phyloP scores from a whole-genome alignment of 2,113 vertebrate species.

The Platichthys flesus region DNA sequence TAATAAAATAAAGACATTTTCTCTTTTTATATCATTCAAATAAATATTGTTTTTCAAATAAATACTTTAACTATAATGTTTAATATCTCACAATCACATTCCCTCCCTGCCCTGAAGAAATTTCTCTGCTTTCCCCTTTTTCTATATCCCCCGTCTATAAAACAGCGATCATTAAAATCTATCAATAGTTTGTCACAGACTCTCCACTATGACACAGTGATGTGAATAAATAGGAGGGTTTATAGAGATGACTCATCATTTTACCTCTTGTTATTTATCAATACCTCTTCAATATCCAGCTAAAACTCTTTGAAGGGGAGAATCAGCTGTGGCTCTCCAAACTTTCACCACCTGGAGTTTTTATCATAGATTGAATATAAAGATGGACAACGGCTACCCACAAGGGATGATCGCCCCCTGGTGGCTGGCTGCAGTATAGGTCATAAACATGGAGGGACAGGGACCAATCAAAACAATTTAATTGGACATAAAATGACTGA shows the following conservation, averaged over 20 bases:
- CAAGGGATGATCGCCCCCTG: too few species aligned
- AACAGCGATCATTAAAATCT: conserved; percentile 53
- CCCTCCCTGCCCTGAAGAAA: conserved; percentile 48
- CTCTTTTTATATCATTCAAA: conserved; percentile 63
- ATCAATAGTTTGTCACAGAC: conserved; percentile 51
- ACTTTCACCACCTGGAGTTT: too few species aligned
- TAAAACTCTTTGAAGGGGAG: too few species aligned
- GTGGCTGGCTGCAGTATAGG: too few species aligned
- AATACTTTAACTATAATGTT: conserved; percentile 65
- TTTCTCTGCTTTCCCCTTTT: conserved; percentile 34
- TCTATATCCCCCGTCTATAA: conserved; percentile 35
- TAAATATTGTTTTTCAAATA: conserved; percentile 65
- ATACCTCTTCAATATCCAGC: too few species aligned
- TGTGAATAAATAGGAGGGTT: conserved; percentile 37
- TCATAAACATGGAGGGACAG: too few species aligned
- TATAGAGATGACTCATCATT: conserved; percentile 24
- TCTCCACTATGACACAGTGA: conserved; percentile 55
- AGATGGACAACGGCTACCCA: too few species aligned
- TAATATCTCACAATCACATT: conserved; percentile 57
- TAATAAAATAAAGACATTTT: conserved; percentile 78
- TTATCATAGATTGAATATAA: too few species aligned
- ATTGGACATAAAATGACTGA: too few species aligned
- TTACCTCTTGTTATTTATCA: conserved; percentile 5
- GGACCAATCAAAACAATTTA: too few species aligned
- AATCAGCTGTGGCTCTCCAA: too few species aligned